phyloP scores from a whole-genome alignment of 2,888 invertebrate species.

The Biston betularia region DNA sequence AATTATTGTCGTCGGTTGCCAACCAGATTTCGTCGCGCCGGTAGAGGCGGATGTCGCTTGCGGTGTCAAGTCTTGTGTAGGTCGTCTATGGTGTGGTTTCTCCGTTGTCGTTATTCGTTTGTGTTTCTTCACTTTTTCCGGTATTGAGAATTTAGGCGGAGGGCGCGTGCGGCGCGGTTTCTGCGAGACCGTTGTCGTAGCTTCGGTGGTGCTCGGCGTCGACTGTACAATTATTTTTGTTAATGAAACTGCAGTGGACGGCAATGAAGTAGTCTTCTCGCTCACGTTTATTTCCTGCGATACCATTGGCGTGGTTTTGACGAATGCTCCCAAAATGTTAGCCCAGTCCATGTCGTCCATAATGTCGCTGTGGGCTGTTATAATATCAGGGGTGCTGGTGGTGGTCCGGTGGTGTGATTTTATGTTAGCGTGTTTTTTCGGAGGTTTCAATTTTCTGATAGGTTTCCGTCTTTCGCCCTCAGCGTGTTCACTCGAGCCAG shows the following conservation, averaged over 20 bases:
- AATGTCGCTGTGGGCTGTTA: constrained; percentile 60
- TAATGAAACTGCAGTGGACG: constrained; percentile 48
- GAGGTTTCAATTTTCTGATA: constrained; percentile 62
- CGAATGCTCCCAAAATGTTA: constrained; percentile 71
- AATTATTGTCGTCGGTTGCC: constrained; percentile 47
- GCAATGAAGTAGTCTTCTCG: constrained; percentile 52
- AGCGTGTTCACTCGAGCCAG: constrained; percentile 46
- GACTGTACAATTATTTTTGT: constrained; percentile 38
- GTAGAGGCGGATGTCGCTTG: constrained; percentile 72
- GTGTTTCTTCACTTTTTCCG: constrained; percentile 73
- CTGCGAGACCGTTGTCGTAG: constrained; percentile 55
- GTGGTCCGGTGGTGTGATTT: constrained; percentile 62
- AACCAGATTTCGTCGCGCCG: constrained; percentile 50
- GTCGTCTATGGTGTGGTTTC: constrained; percentile 57
- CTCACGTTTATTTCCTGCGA: constrained; percentile 55
- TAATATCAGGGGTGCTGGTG: constrained; percentile 72
- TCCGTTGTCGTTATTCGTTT: constrained; percentile 67
- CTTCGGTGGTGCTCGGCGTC: constrained; percentile 36
- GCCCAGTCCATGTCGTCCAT: constrained; percentile 70
- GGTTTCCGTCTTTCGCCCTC: constrained; percentile 57
- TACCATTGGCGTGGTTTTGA: constrained; percentile 77
- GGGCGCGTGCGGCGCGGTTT: constrained; percentile 71
- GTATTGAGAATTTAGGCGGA: constrained; percentile 69
- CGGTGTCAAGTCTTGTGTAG: constrained; percentile 65
- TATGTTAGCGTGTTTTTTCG: constrained; percentile 66